Percentiles rank a stretch among this genome's conserved stretches.
Conservation (phyloP, 2,797 vertebrate species). For the Poecilia picta region DNA sequence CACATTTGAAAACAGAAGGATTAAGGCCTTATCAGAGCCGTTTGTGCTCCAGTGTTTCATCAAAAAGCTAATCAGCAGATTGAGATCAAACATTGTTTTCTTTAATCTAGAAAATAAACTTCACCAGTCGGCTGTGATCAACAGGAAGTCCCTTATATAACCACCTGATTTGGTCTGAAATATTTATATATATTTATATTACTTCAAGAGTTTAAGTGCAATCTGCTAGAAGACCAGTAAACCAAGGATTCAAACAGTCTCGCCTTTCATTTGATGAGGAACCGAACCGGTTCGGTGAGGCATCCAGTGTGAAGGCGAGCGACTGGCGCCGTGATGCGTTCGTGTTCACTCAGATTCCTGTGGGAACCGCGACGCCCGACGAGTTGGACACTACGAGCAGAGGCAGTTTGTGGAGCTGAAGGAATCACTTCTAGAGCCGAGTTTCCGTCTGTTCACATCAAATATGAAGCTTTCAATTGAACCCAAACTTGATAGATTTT, state of each 20-base stretch:
- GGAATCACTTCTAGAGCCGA: neutral
- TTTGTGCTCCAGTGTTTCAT: constrained; percentile 26
- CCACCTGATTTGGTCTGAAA: neutral
- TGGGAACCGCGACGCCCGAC: neutral
- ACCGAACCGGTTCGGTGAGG: neutral
- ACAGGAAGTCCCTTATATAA: neutral
- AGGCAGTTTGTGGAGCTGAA: neutral
- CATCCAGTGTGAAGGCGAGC: constrained; percentile 2
- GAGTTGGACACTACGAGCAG: neutral
- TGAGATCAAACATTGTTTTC: constrained; percentile 3
- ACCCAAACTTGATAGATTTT: neutral
- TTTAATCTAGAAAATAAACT: neutral
- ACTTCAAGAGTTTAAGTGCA: constrained; percentile 31
- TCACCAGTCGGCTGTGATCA: neutral
- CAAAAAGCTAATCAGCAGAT: neutral
- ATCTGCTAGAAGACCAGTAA: constrained; percentile 9
- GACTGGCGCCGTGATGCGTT: neutral
- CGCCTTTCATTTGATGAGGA: neutral
- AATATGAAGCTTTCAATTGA: too few species aligned
- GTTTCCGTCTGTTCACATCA: neutral
- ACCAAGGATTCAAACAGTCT: neutral
- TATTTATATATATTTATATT: neutral
- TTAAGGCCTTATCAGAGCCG: constrained; percentile 5
- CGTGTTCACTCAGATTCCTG: neutral
- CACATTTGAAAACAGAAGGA: neutral